Evolutionary conservation across 1,140 invertebrate species (phyloP), one percentile per base, ranked within the genome.

Genomic region (Calycopis cecrops): DNA sequence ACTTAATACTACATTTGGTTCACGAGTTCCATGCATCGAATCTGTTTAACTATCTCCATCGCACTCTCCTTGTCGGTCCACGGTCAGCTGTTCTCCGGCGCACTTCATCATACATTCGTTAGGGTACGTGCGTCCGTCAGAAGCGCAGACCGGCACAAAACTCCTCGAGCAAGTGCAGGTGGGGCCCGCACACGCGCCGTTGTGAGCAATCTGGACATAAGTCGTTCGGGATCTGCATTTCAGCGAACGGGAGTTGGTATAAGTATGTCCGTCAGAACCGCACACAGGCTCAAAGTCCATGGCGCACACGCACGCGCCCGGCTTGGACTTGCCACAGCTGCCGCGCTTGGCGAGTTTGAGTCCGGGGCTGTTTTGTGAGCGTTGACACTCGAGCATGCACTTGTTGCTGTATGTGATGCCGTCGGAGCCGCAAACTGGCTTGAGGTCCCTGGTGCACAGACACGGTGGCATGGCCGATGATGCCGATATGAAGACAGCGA

Each of bases 391-490:
- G 44, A 89, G 80, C 38, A 78, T 48, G 51, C 90, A 90, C 14
- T 73, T 62, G 75, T 90, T 91, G 52, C 62, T 59, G 65, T 90
- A 90, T 1, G 87, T 88, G 1, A 59, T 49, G 38, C 76, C 65
- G 62, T 90, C 78, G 40, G 73, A 78, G 14, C 72, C 89, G 69
- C 90, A 91, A 0, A 91, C 87, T 0, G 88, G 89, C 21, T 28
- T 2, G 21, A 28, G 21, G 21, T 28, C 21, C 21, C 21, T 28
- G 21, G 21, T 28, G 21, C 21, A 28, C 21, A 28, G 21, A 28
- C 21, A 28, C 2, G 21, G 21, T 6, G 21, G 21, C 21, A 2
- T 28, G 2, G 21, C 21, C 21, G 21, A 3, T 3, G 2, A 28
- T 28, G 21, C 21, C 6, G 21, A 28, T 28, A 28, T 6, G 21